phyloP scores from a whole-genome alignment of 2,888 invertebrate genomes.

The Drosophila basisetae region DNA sequence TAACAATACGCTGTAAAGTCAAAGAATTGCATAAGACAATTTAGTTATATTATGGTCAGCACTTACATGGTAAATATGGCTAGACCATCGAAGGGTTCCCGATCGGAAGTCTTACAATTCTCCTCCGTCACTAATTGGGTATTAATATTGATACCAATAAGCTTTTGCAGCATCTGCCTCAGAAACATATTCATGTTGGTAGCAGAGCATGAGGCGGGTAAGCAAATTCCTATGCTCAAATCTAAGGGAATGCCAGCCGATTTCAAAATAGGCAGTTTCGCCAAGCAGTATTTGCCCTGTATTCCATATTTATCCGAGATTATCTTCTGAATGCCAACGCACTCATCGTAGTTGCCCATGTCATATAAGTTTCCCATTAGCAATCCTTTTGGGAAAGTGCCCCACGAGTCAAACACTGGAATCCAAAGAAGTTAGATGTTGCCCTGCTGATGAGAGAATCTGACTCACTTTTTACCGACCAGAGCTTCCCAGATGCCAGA shows the following conservation, averaged over 20 bases:
- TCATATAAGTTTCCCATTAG: constrained; percentile 77
- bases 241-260: neutral
- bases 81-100: constrained; percentile 38
- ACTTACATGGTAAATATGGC: constrained; percentile 73
- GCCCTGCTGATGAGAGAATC: neutral
- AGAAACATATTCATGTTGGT: constrained; percentile 40
- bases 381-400: constrained; percentile 83
- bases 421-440: neutral
- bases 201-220: constrained; percentile 63
- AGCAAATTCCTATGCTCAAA: constrained; percentile 60
- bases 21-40: neutral
- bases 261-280: constrained; percentile 10
- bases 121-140: constrained; percentile 19
- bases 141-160: constrained; percentile 11
- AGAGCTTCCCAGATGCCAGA: constrained; percentile 4
- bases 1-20: constrained; percentile 21
- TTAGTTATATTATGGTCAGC: too few relatives aligned
- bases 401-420: constrained; percentile 84
- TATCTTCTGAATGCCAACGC: constrained; percentile 68
- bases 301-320: constrained; percentile 1
- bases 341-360: constrained; percentile 84
- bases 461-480: constrained; percentile 45
- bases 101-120: constrained; percentile 26
- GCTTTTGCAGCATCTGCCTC: constrained; percentile 4
- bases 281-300: constrained; percentile 52